Evolutionary conservation across 2,888 invertebrate genomes (phyloP), one percentile per base, ranked within the genome.

Genomic region (Dioctria rufipes): DNA sequence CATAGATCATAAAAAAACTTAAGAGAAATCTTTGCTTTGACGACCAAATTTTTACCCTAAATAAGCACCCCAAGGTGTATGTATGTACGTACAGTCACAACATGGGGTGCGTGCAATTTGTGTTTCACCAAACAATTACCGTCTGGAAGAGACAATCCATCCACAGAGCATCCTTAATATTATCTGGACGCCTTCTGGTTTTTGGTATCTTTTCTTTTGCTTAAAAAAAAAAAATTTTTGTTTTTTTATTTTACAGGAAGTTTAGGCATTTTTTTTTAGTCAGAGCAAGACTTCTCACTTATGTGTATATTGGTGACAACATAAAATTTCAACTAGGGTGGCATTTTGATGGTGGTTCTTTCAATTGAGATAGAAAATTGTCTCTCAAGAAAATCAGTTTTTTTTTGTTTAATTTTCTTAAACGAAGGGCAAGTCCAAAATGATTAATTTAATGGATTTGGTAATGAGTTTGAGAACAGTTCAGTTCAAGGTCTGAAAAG

Each of bases 71-170:
- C 54, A 82, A 78, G 78, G 81, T 79, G 81, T 78, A 80, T 80
- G 81, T 25, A 25, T 25, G 25, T 25, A 25, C 2, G 25, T 25
- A 25, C 25, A 25, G 81, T 82, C 82, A 80, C 83, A 81, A 75
- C 81, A 83, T 83, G 83, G 81, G 84, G 83, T 84, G 83, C 81
- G 83, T 84, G 83, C 83, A 84, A 84, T 84, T 84, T 84, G 84
- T 84, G 83, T 84, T 83, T 83, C 83, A 83, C 83, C 84, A 83
- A 84, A 84, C 84, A 84, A 84, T 84, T 83, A 84, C 82, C 81
- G 82, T 82, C 71, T 51, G 80, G 78, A 83, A 69, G 80, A 78
- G 80, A 82, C 78, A 82, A 80, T 73, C 82, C 78, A 78, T 80
- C 82, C 78, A 78, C 82, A 82, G 73, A 78, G 78, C 51, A 78